Evolutionary conservation across 92 coral and sea anemone species (phyloP).

Genomic region (Blastomussa wellsi): DNA sequence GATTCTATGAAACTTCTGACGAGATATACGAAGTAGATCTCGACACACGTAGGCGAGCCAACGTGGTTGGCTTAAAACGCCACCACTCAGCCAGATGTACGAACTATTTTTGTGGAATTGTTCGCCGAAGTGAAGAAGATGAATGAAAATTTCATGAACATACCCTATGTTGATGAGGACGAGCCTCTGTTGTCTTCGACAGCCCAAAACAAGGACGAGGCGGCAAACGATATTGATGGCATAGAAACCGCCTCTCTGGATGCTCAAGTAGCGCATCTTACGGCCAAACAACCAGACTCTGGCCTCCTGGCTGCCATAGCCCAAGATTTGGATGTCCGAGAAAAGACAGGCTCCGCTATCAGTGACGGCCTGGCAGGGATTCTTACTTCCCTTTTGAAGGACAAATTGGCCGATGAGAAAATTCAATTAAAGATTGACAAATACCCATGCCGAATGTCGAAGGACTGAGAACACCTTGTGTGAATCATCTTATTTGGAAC

Average conservation of each 20-base stretch:
- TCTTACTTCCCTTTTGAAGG: no score
- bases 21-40: no score
- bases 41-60: no score
- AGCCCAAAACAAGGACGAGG: conserved; percentile 2
- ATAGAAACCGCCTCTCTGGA: no score
- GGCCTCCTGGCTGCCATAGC: conserved; percentile 20
- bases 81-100: no score
- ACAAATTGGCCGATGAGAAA: no score
- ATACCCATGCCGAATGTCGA: conserved; percentile 9
- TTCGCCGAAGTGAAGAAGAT: conserved; percentile 24
- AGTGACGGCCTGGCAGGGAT: no score
- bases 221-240: no score
- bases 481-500: conserved; percentile 60
- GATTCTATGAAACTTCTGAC: no score
- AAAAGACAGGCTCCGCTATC: no score
- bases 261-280: conserved; percentile 13
- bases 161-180: conserved; percentile 18
- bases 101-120: conserved; percentile 5
- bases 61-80: conserved; percentile 10
- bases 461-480: conserved; percentile 50
- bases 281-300: conserved; percentile 19
- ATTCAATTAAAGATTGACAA: no score
- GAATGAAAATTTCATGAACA: conserved; percentile 20
- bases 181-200: conserved; percentile 24
- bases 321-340: conserved; percentile 1